Conservation (phyloP, 2,797 vertebrate species). For the Avahi laniger region DNA sequence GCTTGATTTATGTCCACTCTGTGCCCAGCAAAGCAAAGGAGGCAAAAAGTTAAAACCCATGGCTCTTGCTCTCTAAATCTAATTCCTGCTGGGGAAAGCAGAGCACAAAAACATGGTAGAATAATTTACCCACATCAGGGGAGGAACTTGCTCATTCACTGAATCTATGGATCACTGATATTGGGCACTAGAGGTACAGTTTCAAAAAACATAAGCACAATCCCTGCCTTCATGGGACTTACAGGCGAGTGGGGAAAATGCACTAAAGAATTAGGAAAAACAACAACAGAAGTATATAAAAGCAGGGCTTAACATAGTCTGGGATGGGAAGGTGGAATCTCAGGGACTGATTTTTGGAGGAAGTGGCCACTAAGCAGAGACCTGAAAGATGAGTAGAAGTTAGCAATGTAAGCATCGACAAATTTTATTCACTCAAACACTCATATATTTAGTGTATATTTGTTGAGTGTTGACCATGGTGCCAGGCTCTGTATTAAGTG, state of each 20-base stretch:
- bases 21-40: not conserved
- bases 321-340: not conserved
- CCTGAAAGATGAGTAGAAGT: not conserved
- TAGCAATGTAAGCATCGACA: not conserved
- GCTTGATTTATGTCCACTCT: not conserved
- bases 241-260: not conserved
- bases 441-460: not conserved
- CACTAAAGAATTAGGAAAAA: not conserved
- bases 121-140: not conserved
- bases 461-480: not conserved
- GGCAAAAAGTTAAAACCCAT: not conserved
- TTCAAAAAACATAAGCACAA: not conserved
- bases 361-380: slow-evolving; percentile 3
- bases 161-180: not conserved
- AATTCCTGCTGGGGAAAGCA: not conserved
- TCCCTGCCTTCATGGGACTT: not conserved
- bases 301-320: not conserved
- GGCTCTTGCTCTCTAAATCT: not conserved
- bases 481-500: not conserved
- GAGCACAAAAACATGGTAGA: not conserved
- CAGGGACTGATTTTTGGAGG: not conserved
- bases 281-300: not conserved
- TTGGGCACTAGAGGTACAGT: not conserved
- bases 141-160: not conserved
- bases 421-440: not conserved